Percentiles rank a stretch among this genome's conserved stretches.
Conservation (phyloP, 2,888 invertebrate genomes). For the Acronicta leporina region DNA sequence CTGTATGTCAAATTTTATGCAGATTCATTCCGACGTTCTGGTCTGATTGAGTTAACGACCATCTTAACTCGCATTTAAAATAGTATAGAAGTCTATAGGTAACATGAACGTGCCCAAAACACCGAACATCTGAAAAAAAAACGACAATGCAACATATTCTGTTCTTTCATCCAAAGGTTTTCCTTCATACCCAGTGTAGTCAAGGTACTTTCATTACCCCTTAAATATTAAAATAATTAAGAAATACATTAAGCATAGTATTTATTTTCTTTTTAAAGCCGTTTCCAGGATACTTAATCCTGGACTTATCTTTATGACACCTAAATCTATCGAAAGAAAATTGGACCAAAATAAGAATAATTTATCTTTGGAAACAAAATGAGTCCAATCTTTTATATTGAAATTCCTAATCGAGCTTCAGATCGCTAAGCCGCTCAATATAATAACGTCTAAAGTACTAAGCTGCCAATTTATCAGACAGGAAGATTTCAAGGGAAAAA, state of each 20-base stretch:
- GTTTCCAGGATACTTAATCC: constrained; percentile 16
- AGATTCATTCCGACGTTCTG: no score
- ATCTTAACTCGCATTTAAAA: no score
- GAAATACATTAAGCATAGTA: constrained; percentile 12
- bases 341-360: constrained; percentile 19
- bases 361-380: constrained; percentile 6
- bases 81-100: no score
- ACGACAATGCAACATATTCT: no score
- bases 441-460: constrained; percentile 42
- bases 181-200: neutral
- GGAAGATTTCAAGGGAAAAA: constrained; percentile 17
- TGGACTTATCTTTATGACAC: neutral
- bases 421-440: constrained; percentile 5
- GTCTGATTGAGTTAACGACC: no score
- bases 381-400: constrained; percentile 23
- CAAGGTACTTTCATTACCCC: neutral
- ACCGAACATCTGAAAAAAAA: no score
- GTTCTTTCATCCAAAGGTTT: no score
- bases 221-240: constrained; percentile 7
- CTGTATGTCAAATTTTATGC: no score
- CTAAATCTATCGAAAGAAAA: neutral
- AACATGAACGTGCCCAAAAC: no score
- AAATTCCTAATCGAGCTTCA: constrained; percentile 25
- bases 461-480: constrained; percentile 37
- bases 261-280: constrained; percentile 14